Conservation (phyloP, 2,888 invertebrate species). For the Athetis lepigone region DNA sequence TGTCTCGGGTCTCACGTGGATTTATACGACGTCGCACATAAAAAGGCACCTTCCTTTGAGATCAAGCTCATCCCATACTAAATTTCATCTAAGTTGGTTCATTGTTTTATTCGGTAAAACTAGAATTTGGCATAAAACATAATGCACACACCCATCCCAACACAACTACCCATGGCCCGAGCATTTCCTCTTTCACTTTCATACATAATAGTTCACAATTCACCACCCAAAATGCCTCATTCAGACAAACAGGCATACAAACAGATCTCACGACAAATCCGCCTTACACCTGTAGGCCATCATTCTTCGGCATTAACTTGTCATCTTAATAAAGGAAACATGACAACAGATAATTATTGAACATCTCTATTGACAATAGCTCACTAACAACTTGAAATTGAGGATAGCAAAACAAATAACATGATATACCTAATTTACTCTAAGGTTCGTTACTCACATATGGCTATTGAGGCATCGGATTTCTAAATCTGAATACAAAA, state of each 20-base stretch:
- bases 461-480: not conserved
- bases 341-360: constrained; percentile 25
- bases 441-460: constrained; percentile 15
- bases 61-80: too few relatives aligned
- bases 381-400: constrained; percentile 36
- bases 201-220: too few relatives aligned
- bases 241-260: constrained; percentile 27
- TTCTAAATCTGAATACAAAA: too few relatives aligned
- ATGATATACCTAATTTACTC: constrained; percentile 10
- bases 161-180: not conserved
- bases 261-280: constrained; percentile 30
- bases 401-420: constrained; percentile 35
- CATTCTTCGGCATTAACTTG: constrained; percentile 45
- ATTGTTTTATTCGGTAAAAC: too few relatives aligned
- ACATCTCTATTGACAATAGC: constrained; percentile 41
- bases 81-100: too few relatives aligned
- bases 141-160: too few relatives aligned
- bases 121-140: too few relatives aligned
- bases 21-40: too few relatives aligned
- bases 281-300: constrained; percentile 30
- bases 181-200: constrained; percentile 3
- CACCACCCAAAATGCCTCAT: constrained; percentile 29
- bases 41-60: too few relatives aligned
- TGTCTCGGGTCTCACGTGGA: too few relatives aligned
- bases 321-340: constrained; percentile 51